Conservation (phyloP, 1,140 invertebrate genomes). For the Panagrolaimus sp. region DNA sequence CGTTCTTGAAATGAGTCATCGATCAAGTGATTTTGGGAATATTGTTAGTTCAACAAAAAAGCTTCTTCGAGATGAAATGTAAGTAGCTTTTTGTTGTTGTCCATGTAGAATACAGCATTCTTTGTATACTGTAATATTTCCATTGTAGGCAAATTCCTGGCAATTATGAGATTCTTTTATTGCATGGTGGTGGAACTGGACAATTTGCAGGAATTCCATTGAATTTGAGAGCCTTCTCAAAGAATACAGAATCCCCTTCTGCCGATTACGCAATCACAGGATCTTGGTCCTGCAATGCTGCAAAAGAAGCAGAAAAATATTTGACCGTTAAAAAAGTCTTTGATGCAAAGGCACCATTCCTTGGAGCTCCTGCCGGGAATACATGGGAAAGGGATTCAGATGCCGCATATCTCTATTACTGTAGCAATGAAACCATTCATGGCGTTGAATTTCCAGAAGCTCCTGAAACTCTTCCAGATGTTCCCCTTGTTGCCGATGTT, state of each 20-base stretch:
- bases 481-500: slow-evolving; percentile 90
- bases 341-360: slow-evolving; percentile 38
- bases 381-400: slow-evolving; percentile 79
- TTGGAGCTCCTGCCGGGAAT: slow-evolving; percentile 60
- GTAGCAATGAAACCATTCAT: slow-evolving; percentile 93
- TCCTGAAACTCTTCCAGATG: slow-evolving; percentile 73
- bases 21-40: slow-evolving; percentile 75
- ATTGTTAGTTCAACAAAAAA: slow-evolving; percentile 75
- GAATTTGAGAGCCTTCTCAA: slow-evolving; percentile 77
- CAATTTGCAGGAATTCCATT: slow-evolving; percentile 85
- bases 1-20: slow-evolving; percentile 83
- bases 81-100: slow-evolving; percentile 43
- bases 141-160: slow-evolving; percentile 74
- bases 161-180: slow-evolving; percentile 86
- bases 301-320: slow-evolving; percentile 88
- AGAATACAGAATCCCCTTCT: slow-evolving; percentile 64
- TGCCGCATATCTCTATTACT: slow-evolving; percentile 95
- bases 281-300: slow-evolving; percentile 86
- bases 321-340: slow-evolving; percentile 78
- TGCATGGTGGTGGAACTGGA: slow-evolving; percentile 89
- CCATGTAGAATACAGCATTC: too few species aligned
- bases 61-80: slow-evolving; percentile 73
- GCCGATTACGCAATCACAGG: slow-evolving; percentile 68
- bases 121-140: background rate
- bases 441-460: slow-evolving; percentile 80